Percentiles rank a stretch among this genome's conserved stretches.
Evolutionary conservation across 2,888 invertebrate species (phyloP).

Genomic region (Eremobia ochroleuca): DNA sequence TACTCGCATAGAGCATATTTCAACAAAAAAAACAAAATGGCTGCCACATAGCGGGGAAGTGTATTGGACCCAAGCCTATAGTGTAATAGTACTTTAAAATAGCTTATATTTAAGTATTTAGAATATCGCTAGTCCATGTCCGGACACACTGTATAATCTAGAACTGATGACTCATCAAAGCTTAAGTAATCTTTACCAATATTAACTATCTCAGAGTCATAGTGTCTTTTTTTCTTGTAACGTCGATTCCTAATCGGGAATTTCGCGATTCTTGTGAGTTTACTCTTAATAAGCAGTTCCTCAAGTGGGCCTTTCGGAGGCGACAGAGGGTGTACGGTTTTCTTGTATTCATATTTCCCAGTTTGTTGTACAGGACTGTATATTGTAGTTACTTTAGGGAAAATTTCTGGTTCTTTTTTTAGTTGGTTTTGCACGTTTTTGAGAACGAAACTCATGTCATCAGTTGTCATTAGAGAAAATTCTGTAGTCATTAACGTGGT

Average conservation of each 20-base stretch:
- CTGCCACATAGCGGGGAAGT: no score
- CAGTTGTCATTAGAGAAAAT: background rate
- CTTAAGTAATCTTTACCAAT: background rate
- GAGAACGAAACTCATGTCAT: slow-evolving; percentile 11
- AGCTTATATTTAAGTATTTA: no score
- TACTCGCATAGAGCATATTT: no score
- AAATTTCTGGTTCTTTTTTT: background rate
- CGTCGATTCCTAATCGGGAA: slow-evolving; percentile 31
- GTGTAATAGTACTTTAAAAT: no score
- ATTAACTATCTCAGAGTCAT: background rate
- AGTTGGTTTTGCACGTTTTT: slow-evolving; percentile 22
- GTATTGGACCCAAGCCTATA: no score
- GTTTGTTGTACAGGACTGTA: background rate
- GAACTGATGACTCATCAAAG: background rate
- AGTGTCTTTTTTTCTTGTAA: background rate
- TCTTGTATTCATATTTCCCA: background rate
- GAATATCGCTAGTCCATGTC: no score
- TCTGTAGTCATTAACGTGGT: background rate
- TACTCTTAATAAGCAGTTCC: slow-evolving; percentile 29
- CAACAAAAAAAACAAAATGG: no score
- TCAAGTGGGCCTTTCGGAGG: background rate
- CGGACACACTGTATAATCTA: no score
- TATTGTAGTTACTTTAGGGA: background rate
- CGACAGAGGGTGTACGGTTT: background rate
- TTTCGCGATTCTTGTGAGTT: slow-evolving; percentile 48